phyloP scores from a whole-genome alignment of 2,113 vertebrate genomes.

The Irena cyanogastra region DNA sequence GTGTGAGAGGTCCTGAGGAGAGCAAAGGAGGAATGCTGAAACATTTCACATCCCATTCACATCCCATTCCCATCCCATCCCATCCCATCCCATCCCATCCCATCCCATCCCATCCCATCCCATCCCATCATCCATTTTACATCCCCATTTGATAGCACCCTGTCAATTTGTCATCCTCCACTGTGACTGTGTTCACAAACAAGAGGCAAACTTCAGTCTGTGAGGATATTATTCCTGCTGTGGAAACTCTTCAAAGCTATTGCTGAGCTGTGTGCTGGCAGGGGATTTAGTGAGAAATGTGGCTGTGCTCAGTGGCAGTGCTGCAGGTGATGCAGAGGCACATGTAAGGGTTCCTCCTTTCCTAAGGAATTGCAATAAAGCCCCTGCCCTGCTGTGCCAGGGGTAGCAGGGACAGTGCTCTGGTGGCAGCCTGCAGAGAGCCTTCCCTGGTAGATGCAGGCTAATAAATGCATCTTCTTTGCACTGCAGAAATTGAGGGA shows the following conservation, averaged over 20 bases:
- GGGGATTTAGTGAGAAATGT: background rate
- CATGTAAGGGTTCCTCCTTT: background rate
- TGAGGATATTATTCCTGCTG: background rate
- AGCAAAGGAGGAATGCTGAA: background rate
- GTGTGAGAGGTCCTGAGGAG: background rate
- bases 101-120: too few species aligned
- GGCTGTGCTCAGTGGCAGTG: background rate
- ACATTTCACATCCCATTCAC: background rate
- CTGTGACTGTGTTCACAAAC: background rate
- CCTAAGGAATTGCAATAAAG: background rate
- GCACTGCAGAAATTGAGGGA: background rate
- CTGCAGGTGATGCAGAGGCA: background rate
- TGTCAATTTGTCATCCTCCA: background rate
- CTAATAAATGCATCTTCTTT: background rate
- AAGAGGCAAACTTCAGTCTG: background rate
- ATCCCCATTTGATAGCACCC: background rate
- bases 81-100: too few species aligned
- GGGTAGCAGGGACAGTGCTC: background rate
- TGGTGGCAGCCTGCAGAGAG: background rate
- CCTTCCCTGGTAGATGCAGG: background rate
- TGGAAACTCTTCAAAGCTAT: background rate
- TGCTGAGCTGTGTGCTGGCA: background rate
- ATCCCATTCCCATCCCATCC: too few species aligned
- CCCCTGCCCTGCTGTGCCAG: background rate
- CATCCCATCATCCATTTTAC: too few species aligned